A percentile compares a stretch with the other conserved stretches of the same genome.
Conservation (phyloP, 2,888 invertebrate genomes). For the Leucophenga maculata region DNA sequence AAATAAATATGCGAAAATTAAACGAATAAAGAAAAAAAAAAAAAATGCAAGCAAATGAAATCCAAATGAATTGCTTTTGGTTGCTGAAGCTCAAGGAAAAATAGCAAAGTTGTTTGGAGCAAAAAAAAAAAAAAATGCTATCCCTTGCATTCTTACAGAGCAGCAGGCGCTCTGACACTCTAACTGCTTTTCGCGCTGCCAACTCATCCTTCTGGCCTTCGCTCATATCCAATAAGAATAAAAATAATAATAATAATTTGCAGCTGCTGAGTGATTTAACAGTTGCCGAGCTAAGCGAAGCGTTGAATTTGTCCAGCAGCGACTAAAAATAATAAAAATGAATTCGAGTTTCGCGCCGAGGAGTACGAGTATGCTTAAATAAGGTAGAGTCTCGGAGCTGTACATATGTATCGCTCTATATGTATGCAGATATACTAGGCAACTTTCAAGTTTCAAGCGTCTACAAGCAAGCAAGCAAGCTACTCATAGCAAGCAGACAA, state of each 20-base stretch:
- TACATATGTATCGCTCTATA: neutral
- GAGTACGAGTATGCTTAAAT: neutral
- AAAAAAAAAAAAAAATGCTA: neutral
- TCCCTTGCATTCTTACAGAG: neutral
- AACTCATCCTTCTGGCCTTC: too few species aligned
- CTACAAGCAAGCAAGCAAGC: neutral
- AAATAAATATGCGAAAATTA: neutral
- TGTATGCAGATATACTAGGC: neutral
- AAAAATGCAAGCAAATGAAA: neutral
- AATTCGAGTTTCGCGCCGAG: too few species aligned
- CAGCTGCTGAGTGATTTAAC: slow-evolving; percentile 14
- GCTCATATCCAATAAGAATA: neutral
- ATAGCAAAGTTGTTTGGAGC: neutral
- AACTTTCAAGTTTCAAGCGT: neutral
- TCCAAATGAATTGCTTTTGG: slow-evolving; percentile 4
- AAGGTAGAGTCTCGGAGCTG: neutral
- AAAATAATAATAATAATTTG: slow-evolving; percentile 12
- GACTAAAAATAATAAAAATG: too few species aligned
- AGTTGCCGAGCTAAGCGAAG: slow-evolving; percentile 1
- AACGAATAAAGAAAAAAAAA: neutral
- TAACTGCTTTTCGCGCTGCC: too few species aligned
- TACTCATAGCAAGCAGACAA: too few species aligned
- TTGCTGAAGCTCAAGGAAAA: neutral
- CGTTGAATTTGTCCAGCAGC: too few species aligned
- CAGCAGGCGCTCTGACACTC: too few species aligned